phyloP scores from a whole-genome alignment of 2,113 vertebrate species.

The Tringa solitaria region DNA sequence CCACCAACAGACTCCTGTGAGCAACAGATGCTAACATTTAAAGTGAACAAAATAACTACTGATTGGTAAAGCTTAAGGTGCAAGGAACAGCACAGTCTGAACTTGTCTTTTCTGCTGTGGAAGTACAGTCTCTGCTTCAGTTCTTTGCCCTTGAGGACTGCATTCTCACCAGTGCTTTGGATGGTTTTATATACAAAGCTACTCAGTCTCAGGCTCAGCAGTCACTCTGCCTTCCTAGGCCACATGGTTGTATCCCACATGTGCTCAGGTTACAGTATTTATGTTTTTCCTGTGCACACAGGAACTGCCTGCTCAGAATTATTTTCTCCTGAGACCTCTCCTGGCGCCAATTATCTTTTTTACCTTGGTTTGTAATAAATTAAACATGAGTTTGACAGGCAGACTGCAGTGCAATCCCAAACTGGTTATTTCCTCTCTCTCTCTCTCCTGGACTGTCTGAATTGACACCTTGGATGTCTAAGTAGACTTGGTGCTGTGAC shows the following conservation, averaged over 20 bases:
- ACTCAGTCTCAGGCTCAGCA: not conserved
- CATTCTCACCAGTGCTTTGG: not conserved
- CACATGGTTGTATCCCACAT: fast-evolving
- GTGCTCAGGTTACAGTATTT: not conserved
- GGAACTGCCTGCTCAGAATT: not conserved
- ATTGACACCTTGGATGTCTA: not conserved
- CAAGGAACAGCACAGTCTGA: not conserved
- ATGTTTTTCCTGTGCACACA: not conserved
- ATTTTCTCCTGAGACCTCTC: not conserved
- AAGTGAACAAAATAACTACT: not conserved
- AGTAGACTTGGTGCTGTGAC: not conserved
- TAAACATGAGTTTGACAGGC: not conserved
- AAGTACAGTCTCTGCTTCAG: not conserved
- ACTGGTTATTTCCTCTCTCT: not conserved
- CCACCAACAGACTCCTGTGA: not conserved
- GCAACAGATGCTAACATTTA: not conserved
- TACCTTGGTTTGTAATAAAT: not conserved
- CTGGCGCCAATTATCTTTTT: not conserved
- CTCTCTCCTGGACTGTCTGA: not conserved
- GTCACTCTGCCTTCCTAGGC: not conserved
- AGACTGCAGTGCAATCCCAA: not conserved
- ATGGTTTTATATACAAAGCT: not conserved
- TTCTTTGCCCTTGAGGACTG: not conserved
- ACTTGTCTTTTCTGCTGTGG: not conserved
- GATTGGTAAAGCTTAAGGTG: not conserved